Percentiles rank a stretch among this genome's conserved stretches.
phyloP scores from a whole-genome alignment of 2,113 vertebrate genomes.

The Salminus brasiliensis region DNA sequence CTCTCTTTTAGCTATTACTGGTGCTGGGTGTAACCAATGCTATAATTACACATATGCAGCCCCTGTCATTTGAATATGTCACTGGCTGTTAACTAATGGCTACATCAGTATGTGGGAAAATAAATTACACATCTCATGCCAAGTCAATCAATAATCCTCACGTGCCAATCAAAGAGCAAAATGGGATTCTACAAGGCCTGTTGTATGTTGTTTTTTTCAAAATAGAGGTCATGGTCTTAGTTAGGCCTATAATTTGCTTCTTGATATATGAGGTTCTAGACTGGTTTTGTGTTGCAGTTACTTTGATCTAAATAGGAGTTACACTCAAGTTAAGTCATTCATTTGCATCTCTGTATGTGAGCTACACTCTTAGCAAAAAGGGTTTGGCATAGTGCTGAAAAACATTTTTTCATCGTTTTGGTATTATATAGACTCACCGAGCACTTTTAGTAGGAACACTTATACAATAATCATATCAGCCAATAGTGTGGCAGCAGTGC shows the following conservation, averaged over 20 bases:
- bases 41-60: slow-evolving; percentile 51
- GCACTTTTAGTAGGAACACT: no score
- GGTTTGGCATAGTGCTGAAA: no score
- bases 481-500: no score
- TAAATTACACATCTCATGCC: slow-evolving; percentile 50
- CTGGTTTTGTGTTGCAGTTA: no score
- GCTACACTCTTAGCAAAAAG: no score
- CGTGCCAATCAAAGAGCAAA: slow-evolving; percentile 51
- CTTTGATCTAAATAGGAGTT: no score
- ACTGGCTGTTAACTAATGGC: slow-evolving; percentile 36
- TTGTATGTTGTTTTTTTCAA: no score
- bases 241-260: not conserved
- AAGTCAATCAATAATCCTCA: slow-evolving; percentile 47
- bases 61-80: slow-evolving; percentile 51
- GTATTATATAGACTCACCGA: no score
- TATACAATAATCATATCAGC: no score
- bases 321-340: no score
- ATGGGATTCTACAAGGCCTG: slow-evolving; percentile 9
- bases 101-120: slow-evolving; percentile 41
- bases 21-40: slow-evolving; percentile 51
- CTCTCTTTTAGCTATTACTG: slow-evolving; percentile 22
- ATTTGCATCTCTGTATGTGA: no score
- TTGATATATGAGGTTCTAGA: not conserved
- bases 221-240: not conserved
- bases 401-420: no score